These are phyloP conservation scores for Zoanthus sociatus DNA, from an alignment of 92 coral and sea anemone species.

Conservation along the genomic window DNA sequence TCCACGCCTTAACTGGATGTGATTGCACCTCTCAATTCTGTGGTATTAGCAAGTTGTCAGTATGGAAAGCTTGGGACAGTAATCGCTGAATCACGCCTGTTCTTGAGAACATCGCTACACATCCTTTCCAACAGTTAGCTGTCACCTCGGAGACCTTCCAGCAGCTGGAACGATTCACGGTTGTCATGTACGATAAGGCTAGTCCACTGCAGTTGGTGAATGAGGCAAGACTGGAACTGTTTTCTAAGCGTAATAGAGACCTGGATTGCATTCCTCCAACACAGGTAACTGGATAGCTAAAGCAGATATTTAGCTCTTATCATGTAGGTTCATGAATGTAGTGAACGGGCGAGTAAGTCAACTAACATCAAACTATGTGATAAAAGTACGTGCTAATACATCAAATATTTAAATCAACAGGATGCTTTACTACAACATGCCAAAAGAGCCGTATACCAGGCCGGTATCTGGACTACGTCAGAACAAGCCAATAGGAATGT, in stretches of 20 bases:
- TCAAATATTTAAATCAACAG: not conserved
- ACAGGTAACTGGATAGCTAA: not conserved
- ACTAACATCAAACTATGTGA: too few relatives aligned
- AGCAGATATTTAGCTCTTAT: too few relatives aligned
- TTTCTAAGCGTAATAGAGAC: not conserved
- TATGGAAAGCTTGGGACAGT: not conserved
- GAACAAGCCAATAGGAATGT: not conserved
- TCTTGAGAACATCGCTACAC: not conserved
- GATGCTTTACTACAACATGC: not conserved
- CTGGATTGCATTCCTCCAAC: not conserved
- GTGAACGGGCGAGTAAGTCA: too few relatives aligned
- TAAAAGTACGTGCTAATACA: too few relatives aligned
- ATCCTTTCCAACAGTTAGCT: not conserved
- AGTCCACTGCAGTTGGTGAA: not conserved
- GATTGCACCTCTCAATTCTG: not conserved
- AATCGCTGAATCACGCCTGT: not conserved
- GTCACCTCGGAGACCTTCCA: not conserved
- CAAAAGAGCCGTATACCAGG: not conserved
- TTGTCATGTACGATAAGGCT: not conserved
- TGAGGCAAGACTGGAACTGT: not conserved
- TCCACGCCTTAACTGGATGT: not conserved
- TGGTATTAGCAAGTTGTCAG: not conserved
- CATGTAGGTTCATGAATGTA: too few relatives aligned
- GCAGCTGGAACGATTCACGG: not conserved
- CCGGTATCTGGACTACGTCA: not conserved